Evolutionary conservation across 2,113 vertebrate species (phyloP), one percentile per base, ranked within the genome.

Genomic region (Galeopterus variegatus): DNA sequence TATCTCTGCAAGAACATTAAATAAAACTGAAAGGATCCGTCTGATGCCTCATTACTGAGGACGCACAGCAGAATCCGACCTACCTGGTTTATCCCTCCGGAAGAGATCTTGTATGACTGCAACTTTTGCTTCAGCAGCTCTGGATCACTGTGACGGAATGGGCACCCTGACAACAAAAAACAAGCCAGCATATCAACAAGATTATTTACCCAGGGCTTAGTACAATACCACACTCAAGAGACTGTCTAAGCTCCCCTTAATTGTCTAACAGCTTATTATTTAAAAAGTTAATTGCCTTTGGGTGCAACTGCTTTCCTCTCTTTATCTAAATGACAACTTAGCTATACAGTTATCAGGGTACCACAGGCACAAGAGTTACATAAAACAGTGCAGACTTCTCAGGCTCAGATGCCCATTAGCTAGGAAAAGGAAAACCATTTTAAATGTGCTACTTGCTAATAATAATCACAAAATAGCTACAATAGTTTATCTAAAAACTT

Each of bases 51-150:
- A 36, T 88, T 94, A 96, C 93, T 18, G 28, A 92, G 87, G 88
- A 54, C 2, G 24, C 67, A 24, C 65, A 90, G 81, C n/a, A 96
- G 91, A 95, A 75, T 13, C 80, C 0, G 33, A 97, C 99, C 96
- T 97, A 99, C 99, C 99, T 99, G 99, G 98, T 48, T 97, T 98
- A 99, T 99, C 87, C 99, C 99, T 93, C 96, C 98, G 21, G 99
- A 98, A 97, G 99, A 92, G 89, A 99, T 98, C 97, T 99, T 99
- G 98, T 99, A 99, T 0, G 99, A 98, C 98, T 99, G 99, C 89
- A 99, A 98, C 98, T 99, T 99, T 98, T 99, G 99, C 98, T 99
- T 99, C 98, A 99, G 97, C 21, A 99, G 98, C 94, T 99, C 99
- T 0, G 99, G 99, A 97, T 99, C 99, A 60, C 99, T 99, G 99